phyloP scores from a whole-genome alignment of 2,113 vertebrate genomes.

The Sorex araneus region DNA sequence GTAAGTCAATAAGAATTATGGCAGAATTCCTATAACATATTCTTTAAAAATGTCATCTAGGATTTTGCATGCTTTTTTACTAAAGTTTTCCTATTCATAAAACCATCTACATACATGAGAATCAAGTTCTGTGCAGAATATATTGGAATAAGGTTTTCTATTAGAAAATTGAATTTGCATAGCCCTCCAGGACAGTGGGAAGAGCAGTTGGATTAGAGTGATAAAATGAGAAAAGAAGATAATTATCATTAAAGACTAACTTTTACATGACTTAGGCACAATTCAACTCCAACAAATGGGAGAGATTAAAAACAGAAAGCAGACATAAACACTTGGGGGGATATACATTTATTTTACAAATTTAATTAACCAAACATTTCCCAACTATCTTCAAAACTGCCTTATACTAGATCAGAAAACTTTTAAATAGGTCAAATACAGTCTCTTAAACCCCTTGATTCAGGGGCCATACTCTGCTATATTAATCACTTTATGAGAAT shows the following conservation, averaged over 20 bases:
- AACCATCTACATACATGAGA: background rate
- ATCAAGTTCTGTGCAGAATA: conserved; percentile 25
- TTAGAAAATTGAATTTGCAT: background rate
- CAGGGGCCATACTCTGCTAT: background rate
- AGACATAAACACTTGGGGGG: background rate
- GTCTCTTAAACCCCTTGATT: conserved; percentile 21
- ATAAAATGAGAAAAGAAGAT: background rate
- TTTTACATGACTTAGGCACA: background rate
- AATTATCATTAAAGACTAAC: background rate
- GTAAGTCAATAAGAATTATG: conserved; percentile 9
- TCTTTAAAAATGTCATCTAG: conserved; percentile 1
- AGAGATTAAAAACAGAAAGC: conserved; percentile 21
- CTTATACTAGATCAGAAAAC: conserved; percentile 28
- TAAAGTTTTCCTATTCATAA: background rate
- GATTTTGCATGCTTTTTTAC: background rate
- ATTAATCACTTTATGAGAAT: background rate
- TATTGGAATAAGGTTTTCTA: conserved; percentile 23
- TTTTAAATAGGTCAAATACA: background rate
- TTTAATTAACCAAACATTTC: conserved; percentile 42
- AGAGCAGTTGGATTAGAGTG: background rate
- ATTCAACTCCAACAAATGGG: background rate
- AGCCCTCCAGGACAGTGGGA: background rate
- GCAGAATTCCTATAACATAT: background rate
- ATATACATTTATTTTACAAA: conserved; percentile 43
- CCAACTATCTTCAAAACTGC: conserved; percentile 1